phyloP scores from a whole-genome alignment of 2,113 vertebrate genomes.

The Leptobrachium leishanense region DNA sequence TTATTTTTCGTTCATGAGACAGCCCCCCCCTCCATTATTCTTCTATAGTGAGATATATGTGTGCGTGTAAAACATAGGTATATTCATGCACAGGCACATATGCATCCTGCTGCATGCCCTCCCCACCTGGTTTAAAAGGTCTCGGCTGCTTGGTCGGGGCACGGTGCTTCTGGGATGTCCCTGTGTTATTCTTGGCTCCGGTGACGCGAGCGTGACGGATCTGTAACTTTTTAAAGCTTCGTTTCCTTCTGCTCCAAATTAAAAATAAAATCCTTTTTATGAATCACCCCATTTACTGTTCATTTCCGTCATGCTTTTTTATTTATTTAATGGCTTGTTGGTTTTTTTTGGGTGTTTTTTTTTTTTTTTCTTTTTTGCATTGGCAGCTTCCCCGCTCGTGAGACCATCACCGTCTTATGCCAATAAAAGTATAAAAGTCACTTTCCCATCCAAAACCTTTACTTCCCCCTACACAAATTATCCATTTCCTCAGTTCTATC shows the following conservation, averaged over 20 bases:
- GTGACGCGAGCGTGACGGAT: slow-evolving; percentile 17
- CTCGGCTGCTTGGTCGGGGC: not conserved
- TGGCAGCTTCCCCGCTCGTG: slow-evolving; percentile 6
- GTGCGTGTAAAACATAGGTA: no score
- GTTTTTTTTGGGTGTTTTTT: no score
- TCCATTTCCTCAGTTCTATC: not conserved
- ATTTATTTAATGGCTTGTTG: no score
- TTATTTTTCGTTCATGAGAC: no score
- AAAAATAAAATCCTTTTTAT: slow-evolving; percentile 27
- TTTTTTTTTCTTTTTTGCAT: not conserved
- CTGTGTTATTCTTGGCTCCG: slow-evolving; percentile 38
- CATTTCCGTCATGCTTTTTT: slow-evolving; percentile 7
- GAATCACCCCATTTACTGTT: slow-evolving; percentile 33
- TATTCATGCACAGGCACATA: no score
- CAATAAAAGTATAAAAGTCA: not conserved
- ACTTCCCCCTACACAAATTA: not conserved
- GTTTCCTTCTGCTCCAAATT: slow-evolving; percentile 42
- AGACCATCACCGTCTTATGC: not conserved
- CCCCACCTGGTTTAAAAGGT: slow-evolving; percentile 4
- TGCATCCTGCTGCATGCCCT: not conserved
- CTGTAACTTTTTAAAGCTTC: slow-evolving; percentile 15
- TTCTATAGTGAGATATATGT: no score
- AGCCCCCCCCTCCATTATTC: no score
- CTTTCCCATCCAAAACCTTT: not conserved
- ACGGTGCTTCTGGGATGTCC: slow-evolving; percentile 30